Conservation (phyloP, 2,888 invertebrate species). For the Hirtodrosophila alboralis region DNA sequence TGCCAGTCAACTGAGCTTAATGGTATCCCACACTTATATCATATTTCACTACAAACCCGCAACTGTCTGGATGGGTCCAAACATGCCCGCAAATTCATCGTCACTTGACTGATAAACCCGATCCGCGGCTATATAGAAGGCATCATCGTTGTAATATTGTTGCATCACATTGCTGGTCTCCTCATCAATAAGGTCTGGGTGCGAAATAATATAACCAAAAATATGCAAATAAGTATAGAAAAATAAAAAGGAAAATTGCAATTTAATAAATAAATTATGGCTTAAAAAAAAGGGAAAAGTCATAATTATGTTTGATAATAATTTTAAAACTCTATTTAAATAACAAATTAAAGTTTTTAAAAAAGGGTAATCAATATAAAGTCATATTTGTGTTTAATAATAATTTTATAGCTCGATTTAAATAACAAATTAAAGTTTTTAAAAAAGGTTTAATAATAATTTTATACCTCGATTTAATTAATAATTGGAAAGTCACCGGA, state of each 20-base stretch:
- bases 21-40: slow-evolving; percentile 16
- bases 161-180: slow-evolving; percentile 82
- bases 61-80: slow-evolving; percentile 83
- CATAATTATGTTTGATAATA: too few species aligned
- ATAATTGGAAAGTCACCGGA: too few species aligned
- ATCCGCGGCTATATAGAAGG: slow-evolving; percentile 83
- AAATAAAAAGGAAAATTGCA: slow-evolving; percentile 14
- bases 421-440: too few species aligned
- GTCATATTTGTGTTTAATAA: too few species aligned
- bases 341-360: too few species aligned
- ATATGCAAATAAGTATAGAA: slow-evolving; percentile 20
- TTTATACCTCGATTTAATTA: too few species aligned
- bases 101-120: slow-evolving; percentile 83
- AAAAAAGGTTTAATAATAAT: too few species aligned
- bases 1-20: slow-evolving; percentile 29
- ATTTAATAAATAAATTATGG: neutral
- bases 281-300: neutral
- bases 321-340: too few species aligned
- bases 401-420: too few species aligned
- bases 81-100: slow-evolving; percentile 84
- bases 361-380: too few species aligned
- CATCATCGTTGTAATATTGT: slow-evolving; percentile 83
- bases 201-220: slow-evolving; percentile 18
- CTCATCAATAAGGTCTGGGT: slow-evolving; percentile 80
- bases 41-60: slow-evolving; percentile 80